phyloP scores from a whole-genome alignment of 35 echinoderm and acorn worm species.

The Apostichopus californicus region DNA sequence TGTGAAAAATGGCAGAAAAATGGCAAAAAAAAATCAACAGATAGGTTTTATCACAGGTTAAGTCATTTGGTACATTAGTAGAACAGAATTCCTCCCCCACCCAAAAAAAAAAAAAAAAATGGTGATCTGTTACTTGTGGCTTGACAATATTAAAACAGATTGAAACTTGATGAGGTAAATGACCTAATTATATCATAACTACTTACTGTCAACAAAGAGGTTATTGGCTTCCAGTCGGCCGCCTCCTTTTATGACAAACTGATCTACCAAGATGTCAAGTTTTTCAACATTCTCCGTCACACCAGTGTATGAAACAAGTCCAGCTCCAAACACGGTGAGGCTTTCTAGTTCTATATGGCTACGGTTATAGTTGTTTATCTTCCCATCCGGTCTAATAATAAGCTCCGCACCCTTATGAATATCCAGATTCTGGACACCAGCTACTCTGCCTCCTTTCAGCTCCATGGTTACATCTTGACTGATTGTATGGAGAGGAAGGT shows the following conservation, averaged over 20 bases:
- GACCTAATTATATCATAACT: too few relatives aligned
- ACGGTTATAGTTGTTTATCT: constrained; percentile 62
- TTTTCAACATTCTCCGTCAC: constrained; percentile 29
- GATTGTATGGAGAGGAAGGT: not conserved
- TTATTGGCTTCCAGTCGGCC: constrained; percentile 61
- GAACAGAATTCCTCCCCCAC: too few relatives aligned
- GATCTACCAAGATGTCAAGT: constrained; percentile 38
- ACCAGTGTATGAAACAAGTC: constrained; percentile 62
- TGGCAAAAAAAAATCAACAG: too few relatives aligned
- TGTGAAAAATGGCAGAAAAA: too few relatives aligned
- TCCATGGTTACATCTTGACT: not conserved
- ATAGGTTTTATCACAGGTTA: too few relatives aligned
- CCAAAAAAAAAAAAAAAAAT: too few relatives aligned
- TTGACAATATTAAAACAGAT: too few relatives aligned
- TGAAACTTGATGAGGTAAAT: too few relatives aligned
- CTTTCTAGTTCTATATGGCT: constrained; percentile 63
- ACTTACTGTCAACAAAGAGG: constrained; percentile 63
- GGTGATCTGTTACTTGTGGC: too few relatives aligned
- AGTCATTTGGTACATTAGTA: too few relatives aligned
- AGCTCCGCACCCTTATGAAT: not conserved
- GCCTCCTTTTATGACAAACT: constrained; percentile 64
- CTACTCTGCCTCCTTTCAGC: not conserved
- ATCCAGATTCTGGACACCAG: not conserved
- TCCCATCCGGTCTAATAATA: constrained; percentile 13
- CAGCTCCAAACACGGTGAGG: constrained; percentile 62